A percentile compares a stretch with the other conserved stretches of the same genome.
phyloP scores from a whole-genome alignment of 2,797 vertebrate species.

The Menidia menidia region DNA sequence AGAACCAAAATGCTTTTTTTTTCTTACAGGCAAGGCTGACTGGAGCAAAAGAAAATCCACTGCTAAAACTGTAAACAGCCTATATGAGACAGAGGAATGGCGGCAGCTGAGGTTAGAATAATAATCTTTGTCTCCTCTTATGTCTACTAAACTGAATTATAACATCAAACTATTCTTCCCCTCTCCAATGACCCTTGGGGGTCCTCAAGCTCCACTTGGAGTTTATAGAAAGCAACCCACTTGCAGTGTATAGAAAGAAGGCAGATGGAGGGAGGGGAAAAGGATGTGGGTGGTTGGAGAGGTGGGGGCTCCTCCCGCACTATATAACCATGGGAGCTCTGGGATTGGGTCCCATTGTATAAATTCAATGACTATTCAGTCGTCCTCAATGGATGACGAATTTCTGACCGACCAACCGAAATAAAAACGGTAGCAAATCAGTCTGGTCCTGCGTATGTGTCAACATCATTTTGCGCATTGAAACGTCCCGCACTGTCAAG shows the following conservation, averaged over 20 bases:
- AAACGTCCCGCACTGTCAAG: constrained; percentile 21
- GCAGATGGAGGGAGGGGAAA: constrained; percentile 37
- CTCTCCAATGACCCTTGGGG: constrained; percentile 55
- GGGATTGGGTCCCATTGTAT: constrained; percentile 77
- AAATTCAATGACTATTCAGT: constrained; percentile 65
- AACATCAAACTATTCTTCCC: constrained; percentile 34
- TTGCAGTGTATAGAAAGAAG: constrained; percentile 41
- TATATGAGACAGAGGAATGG: neutral
- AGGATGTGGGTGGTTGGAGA: constrained; percentile 36
- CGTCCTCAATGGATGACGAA: constrained; percentile 53
- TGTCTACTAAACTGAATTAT: constrained; percentile 25
- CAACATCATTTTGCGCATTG: constrained; percentile 43
- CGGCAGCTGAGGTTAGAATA: constrained; percentile 18
- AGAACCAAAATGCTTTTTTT: neutral
- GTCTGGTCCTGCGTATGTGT: constrained; percentile 1
- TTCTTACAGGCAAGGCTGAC: neutral
- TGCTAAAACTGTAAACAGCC: neutral
- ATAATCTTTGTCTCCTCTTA: constrained; percentile 9
- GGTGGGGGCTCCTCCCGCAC: constrained; percentile 54
- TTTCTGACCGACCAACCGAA: constrained; percentile 34
- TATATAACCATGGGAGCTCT: constrained; percentile 60
- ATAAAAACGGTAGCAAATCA: constrained; percentile 29
- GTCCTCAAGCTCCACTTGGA: constrained; percentile 52
- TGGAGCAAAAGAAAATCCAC: neutral
- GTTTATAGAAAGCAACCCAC: constrained; percentile 13